phyloP scores from a whole-genome alignment of 2,113 vertebrate species.

The Toxotes jaculatrix region DNA sequence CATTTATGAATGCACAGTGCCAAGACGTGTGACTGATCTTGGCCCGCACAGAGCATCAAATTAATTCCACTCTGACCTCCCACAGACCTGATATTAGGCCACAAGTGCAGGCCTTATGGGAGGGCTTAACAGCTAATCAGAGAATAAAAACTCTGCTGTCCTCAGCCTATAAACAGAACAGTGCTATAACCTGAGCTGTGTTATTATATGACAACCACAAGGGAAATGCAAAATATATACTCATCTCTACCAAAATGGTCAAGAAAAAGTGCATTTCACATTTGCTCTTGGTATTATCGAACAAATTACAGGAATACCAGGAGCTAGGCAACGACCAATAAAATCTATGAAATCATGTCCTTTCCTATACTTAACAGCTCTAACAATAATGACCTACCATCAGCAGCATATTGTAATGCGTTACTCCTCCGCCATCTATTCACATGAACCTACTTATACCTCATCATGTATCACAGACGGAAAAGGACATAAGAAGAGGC shows the following conservation, averaged over 20 bases:
- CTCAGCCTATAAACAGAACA: conserved; percentile 16
- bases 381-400: background rate
- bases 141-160: conserved; percentile 45
- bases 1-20: conserved; percentile 30
- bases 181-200: background rate
- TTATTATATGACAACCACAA: background rate
- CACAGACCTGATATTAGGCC: conserved; percentile 41
- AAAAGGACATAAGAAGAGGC: background rate
- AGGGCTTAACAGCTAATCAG: conserved; percentile 32
- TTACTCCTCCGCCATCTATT: background rate
- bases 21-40: conserved; percentile 53
- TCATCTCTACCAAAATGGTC: background rate
- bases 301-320: background rate
- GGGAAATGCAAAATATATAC: background rate
- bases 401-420: conserved; percentile 5
- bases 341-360: conserved; percentile 2
- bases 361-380: background rate
- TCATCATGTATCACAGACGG: background rate
- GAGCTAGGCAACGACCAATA: background rate
- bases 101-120: conserved; percentile 57
- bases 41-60: conserved; percentile 56
- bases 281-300: background rate
- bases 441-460: background rate
- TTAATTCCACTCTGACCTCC: conserved; percentile 65
- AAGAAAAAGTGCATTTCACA: background rate